Percentiles rank a stretch among this genome's conserved stretches.
These are phyloP conservation scores for Cosmia trapezina DNA, from an alignment of 2,888 invertebrate species.

Conservation along the genomic window DNA sequence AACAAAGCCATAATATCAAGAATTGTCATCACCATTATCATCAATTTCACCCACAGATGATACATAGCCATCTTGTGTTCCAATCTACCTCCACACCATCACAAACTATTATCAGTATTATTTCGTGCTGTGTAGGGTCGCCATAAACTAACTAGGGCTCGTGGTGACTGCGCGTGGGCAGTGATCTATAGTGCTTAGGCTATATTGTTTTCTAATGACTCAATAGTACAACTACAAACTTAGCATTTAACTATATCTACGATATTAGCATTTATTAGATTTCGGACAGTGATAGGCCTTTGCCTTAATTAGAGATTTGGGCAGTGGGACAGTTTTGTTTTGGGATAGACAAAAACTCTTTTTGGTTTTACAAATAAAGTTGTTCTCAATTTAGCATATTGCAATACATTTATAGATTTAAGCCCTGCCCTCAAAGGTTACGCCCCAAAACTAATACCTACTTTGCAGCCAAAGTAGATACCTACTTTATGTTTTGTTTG, in stretches of 20 bases:
- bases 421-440: not conserved
- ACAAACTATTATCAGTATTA: constrained; percentile 67
- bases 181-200: constrained; percentile 81
- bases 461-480: not conserved
- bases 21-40: not conserved
- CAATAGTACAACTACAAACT: constrained; percentile 71
- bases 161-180: constrained; percentile 85
- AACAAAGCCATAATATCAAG: not conserved
- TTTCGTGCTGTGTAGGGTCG: constrained; percentile 78
- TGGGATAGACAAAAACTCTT: not conserved
- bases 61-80: constrained; percentile 33
- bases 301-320: constrained; percentile 11
- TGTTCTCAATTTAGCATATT: not conserved
- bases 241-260: constrained; percentile 35
- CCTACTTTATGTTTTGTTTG: too few relatives aligned
- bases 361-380: not conserved
- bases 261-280: constrained; percentile 23
- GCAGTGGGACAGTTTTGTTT: not conserved
- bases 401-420: not conserved
- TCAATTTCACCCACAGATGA: constrained; percentile 16
- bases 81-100: constrained; percentile 36
- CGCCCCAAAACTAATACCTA: not conserved
- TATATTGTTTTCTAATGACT: constrained; percentile 89
- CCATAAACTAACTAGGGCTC: constrained; percentile 81
- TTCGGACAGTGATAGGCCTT: constrained; percentile 12